Conservation (phyloP, 92 coral and sea anemone genomes). For the Epizoanthus scotinus region DNA sequence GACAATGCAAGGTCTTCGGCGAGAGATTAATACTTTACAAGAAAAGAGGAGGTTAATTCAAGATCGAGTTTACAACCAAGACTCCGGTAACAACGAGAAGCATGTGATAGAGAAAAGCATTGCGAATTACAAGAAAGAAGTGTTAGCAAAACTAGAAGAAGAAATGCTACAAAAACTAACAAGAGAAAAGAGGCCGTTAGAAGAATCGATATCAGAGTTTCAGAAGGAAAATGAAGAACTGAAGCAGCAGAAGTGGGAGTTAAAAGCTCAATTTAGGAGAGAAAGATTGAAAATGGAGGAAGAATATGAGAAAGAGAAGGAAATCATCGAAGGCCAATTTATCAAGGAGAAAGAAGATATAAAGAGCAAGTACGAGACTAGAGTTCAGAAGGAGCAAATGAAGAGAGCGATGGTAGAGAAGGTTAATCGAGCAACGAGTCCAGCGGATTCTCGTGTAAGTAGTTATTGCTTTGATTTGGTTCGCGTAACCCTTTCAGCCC, state of each 20-base stretch:
- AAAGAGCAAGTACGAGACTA: conserved; percentile 62
- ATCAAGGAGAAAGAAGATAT: conserved; percentile 74
- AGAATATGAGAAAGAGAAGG: conserved; percentile 68
- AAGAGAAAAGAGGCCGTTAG: conserved; percentile 71
- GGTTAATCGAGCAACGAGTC: conserved; percentile 59
- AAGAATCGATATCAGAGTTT: conserved; percentile 70
- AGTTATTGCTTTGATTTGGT: neutral
- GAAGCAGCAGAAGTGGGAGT: conserved; percentile 77
- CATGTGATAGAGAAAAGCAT: conserved; percentile 81
- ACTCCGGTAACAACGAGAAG: conserved; percentile 56
- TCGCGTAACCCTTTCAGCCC: no score
- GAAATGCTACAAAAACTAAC: conserved; percentile 66
- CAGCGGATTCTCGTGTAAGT: conserved; percentile 64
- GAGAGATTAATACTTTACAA: conserved; percentile 74
- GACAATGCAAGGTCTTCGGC: conserved; percentile 68
- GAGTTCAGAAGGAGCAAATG: conserved; percentile 61
- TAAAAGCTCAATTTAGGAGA: conserved; percentile 70
- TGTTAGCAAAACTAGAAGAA: conserved; percentile 78
- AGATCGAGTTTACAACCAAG: conserved; percentile 82
- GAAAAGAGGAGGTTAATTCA: conserved; percentile 81
- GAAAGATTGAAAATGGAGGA: conserved; percentile 75
- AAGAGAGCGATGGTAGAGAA: conserved; percentile 54
- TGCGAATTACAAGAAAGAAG: conserved; percentile 81
- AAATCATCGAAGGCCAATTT: conserved; percentile 63
- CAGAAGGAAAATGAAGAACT: conserved; percentile 73